Base-by-base conservation (phyloP, 2,113 vertebrate genomes). In the Chroicocephalus ridibundus region DNA sequence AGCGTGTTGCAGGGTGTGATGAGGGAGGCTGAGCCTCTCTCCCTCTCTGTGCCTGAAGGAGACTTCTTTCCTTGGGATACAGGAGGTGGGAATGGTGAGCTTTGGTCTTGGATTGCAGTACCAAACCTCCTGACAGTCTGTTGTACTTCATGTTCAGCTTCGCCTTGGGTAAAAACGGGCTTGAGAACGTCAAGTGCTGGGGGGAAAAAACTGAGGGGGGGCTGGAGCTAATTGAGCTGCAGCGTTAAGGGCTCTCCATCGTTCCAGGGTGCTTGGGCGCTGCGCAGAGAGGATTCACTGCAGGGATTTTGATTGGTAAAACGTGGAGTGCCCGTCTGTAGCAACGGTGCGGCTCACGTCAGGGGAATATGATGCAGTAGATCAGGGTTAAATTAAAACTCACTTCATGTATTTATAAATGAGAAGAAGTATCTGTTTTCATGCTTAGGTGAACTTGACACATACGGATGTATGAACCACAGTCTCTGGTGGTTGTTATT, bases 331-430 rank as follows among this genome's bases (percentile, higher is more conserved):
- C 86, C 69, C 3, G 3, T 79, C 82, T 86, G 32, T 68, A 68
- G 80, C 84, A 65, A 25, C 55, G 62, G 62, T 65, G 49, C 0
- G 0, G 70, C 47, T 90, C 58, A 44, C 21, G 46, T 80, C 83
- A 61, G 70, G 65, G 83, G 58, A 89, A 84, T 57, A 40, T 27
- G 58, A 82, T 94, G 70, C 79, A 93, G 26, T 20, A 77, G 61
- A 92, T 95, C n/a, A 61, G 80, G 86, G 66, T 86, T 85, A 94
- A 95, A 94, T 96, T 94, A 90, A 93, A 96, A 88, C 58, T 79
- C 71, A 24, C 78, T 79, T 69, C 34, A 9, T 92, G 62, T 88
- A 65, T 90, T 94, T 93, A 54, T 82, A 93, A 95, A 93, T 70
- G 71, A 86, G 70, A 47, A 81, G 62, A 72, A 25, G 55, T 83